Evolutionary conservation across 1,140 invertebrate species (phyloP).

Genomic region (Drosophila asahinai): DNA sequence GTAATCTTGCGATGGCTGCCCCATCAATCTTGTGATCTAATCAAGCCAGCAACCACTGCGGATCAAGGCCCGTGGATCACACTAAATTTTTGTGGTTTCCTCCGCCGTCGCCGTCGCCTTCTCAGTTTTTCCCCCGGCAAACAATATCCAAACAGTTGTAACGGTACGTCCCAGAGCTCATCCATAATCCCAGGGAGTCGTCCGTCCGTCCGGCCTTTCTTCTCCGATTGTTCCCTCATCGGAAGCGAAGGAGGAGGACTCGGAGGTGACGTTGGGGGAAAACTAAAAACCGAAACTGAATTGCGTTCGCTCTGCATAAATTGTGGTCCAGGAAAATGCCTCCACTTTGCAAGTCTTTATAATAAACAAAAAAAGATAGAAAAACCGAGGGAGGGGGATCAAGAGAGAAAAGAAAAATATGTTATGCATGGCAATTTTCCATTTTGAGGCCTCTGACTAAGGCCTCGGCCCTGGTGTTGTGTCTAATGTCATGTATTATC

Average conservation of each 20-base stretch:
- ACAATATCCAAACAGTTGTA: slow-evolving; percentile 38
- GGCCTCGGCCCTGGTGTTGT: slow-evolving; percentile 39
- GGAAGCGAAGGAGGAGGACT: background rate
- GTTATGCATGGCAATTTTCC: slow-evolving; percentile 82
- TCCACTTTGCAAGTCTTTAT: slow-evolving; percentile 67
- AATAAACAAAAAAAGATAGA: slow-evolving; percentile 61
- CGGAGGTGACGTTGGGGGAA: slow-evolving; percentile 2
- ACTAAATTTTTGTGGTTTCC: slow-evolving; percentile 19
- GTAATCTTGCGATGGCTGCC: background rate
- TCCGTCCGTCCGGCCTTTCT: background rate
- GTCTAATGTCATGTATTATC: slow-evolving; percentile 75
- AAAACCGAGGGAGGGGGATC: slow-evolving; percentile 1
- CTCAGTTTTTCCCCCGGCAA: slow-evolving; percentile 3
- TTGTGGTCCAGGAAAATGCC: slow-evolving; percentile 42
- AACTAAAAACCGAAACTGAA: slow-evolving; percentile 64
- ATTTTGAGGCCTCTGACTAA: slow-evolving; percentile 70
- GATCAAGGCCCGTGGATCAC: slow-evolving; percentile 9
- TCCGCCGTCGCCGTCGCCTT: background rate
- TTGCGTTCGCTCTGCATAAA: slow-evolving; percentile 75
- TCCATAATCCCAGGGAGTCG: slow-evolving; percentile 18
- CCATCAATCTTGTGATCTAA: slow-evolving; percentile 30
- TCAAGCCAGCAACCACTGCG: slow-evolving; percentile 3
- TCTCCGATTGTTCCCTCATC: slow-evolving; percentile 34
- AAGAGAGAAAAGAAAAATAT: slow-evolving; percentile 54
- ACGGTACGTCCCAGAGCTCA: slow-evolving; percentile 37